A percentile compares a stretch with the other conserved stretches of the same genome.
Evolutionary conservation across 2,113 vertebrate species (phyloP).

Genomic region (Psittacula cyanocephala): DNA sequence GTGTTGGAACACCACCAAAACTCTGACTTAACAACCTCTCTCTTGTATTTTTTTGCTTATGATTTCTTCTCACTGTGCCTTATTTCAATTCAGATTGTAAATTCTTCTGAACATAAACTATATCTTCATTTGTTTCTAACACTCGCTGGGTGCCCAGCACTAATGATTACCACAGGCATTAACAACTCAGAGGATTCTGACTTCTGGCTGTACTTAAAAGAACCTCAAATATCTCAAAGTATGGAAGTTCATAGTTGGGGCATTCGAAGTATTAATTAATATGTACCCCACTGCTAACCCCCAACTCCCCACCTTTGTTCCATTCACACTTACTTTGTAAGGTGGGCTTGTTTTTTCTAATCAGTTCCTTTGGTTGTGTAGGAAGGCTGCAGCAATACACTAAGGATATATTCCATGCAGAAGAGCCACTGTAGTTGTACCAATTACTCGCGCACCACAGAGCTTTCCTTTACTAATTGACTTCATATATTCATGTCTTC

Average conservation of each 20-base stretch:
- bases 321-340: background rate
- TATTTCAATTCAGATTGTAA: background rate
- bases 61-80: background rate
- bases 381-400: background rate
- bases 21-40: background rate
- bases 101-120: background rate
- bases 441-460: conserved; percentile 13
- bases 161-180: conserved; percentile 32
- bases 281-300: background rate
- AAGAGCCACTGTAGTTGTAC: background rate
- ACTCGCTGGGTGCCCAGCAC: background rate
- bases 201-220: conserved; percentile 30
- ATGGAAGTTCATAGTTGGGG: background rate
- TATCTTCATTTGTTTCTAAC: background rate
- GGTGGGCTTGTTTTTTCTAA: background rate
- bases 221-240: background rate
- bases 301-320: background rate
- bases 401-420: background rate
- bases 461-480: conserved; percentile 55
- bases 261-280: conserved; percentile 34
- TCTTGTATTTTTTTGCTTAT: background rate
- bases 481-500: conserved; percentile 39
- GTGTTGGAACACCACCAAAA: background rate
- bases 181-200: background rate
- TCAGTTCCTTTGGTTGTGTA: background rate